Conservation (phyloP, 2,113 vertebrate genomes). For the Lasiurus borealis region DNA sequence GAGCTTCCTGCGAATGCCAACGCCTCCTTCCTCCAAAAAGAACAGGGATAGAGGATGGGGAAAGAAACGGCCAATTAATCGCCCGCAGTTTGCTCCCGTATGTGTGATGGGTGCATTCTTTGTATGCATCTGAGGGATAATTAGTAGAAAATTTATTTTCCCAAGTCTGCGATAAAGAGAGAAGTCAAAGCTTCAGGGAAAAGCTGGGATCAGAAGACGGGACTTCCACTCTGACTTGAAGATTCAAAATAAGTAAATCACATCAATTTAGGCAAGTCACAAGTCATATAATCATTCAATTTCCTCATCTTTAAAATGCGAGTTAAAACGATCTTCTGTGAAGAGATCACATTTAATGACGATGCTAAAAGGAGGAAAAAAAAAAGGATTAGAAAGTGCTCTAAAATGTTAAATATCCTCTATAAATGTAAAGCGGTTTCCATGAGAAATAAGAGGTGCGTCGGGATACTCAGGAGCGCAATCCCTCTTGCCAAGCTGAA, state of each 20-base stretch:
- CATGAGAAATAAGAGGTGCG: slow-evolving; percentile 40
- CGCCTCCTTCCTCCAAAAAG: slow-evolving; percentile 71
- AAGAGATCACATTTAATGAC: slow-evolving; percentile 47
- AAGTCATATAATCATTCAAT: slow-evolving; percentile 41
- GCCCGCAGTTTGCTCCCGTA: slow-evolving; percentile 76
- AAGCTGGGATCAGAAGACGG: background rate
- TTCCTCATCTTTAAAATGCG: slow-evolving; percentile 1
- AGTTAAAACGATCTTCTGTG: slow-evolving; percentile 21
- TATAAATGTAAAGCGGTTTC: slow-evolving; percentile 42
- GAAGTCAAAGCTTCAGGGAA: background rate
- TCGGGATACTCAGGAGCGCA: slow-evolving; percentile 52
- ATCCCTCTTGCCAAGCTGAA: slow-evolving; percentile 56
- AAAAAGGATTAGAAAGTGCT: slow-evolving; percentile 19
- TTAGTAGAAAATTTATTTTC: slow-evolving; percentile 63
- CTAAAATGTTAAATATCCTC: slow-evolving; percentile 79
- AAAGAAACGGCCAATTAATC: slow-evolving; percentile 57
- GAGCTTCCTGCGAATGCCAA: slow-evolving; percentile 69
- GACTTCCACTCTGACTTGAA: background rate
- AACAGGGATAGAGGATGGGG: slow-evolving; percentile 61
- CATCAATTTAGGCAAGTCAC: background rate
- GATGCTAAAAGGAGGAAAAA: slow-evolving; percentile 1
- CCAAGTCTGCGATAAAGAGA: slow-evolving; percentile 56
- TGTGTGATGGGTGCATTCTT: slow-evolving; percentile 81
- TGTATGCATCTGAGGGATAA: slow-evolving; percentile 76
- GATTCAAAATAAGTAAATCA: slow-evolving; percentile 59